Evolutionary conservation across 2,797 vertebrate genomes (phyloP), one percentile per base, ranked within the genome.

Genomic region (Chrosomus eos): DNA sequence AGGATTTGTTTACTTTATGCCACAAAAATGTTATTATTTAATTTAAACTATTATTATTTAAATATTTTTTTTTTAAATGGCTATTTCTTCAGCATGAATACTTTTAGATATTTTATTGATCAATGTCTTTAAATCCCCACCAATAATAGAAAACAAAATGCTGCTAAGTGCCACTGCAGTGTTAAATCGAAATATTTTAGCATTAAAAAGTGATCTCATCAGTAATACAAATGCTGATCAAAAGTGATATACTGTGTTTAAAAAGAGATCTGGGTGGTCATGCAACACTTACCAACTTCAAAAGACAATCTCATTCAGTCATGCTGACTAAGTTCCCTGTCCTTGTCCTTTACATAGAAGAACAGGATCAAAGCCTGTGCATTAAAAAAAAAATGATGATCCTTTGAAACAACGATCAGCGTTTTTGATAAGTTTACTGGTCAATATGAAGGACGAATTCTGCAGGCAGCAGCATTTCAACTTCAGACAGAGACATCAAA

Each of bases 401-500:
- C 13, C 45, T 58, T 33, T 73, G 26, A 79, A 43, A 36, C 68
- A 62, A 31, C 7, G 6, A 74, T 73, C 45, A 72, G 28, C 10
- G 3, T 64, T 80, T 80, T 85, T 19, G 85, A 82, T 86, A 67
- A 81, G 77, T 79, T 82, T 70, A 43, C 40, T 83, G 71, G 82
- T 86, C 84, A 88, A 85, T 80, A 87, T 85, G 73, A 82, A 80
- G 55, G 55, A 82, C 21, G 18, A 64, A 82, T 82, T 68, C 53
- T 73, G 64, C 89, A 87, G 74, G 90, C 85, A 89, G 89, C 88
- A 88, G 71, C 90, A 91, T 85, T 83, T 88, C 21, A 67, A 88
- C 91, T 88, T 92, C 89, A 90, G 90, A 93, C 89, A 90, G 90
- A 93, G 85, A 83, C 60, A 40, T 40, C 51, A n/a, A 75, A 73